phyloP scores from a whole-genome alignment of 2,888 invertebrate genomes.

The Chrysopilus asiliformis region DNA sequence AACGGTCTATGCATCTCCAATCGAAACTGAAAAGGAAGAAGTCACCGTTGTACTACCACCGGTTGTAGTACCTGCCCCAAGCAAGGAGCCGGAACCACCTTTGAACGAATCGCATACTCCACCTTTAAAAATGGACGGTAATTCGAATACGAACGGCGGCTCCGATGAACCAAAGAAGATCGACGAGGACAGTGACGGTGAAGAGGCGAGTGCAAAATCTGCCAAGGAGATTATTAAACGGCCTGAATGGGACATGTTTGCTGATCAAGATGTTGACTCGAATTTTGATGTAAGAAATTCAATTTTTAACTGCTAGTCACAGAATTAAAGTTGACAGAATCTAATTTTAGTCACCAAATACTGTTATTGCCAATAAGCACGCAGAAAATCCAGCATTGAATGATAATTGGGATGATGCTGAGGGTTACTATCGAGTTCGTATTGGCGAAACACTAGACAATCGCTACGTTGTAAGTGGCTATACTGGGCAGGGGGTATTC shows the following conservation, averaged over 20 bases:
- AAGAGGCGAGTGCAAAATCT: conserved; percentile 18
- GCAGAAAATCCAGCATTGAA: conserved; percentile 82
- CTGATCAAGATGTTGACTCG: conserved; percentile 71
- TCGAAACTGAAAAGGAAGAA: not conserved
- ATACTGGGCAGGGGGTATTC: conserved; percentile 97
- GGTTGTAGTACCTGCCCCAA: conserved; percentile 33
- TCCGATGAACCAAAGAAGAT: no score
- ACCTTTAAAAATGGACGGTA: no score
- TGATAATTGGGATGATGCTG: conserved; percentile 99
- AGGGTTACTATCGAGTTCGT: conserved; percentile 95
- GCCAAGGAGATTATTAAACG: conserved; percentile 37
- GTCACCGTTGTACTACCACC: conserved; percentile 24
- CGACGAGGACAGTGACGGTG: conserved; percentile 4
- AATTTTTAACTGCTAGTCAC: no score
- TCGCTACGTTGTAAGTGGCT: conserved; percentile 91
- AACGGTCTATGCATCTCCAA: conserved; percentile 1
- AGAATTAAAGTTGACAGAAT: not conserved
- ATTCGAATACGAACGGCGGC: no score
- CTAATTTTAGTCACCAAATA: conserved; percentile 47
- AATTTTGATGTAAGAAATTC: conserved; percentile 55
- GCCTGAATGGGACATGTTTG: conserved; percentile 84
- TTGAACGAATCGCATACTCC: conserved; percentile 17
- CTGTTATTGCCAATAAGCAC: conserved; percentile 40
- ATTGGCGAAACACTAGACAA: conserved; percentile 88
- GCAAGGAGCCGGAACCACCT: not conserved